Evolutionary conservation across 2,113 vertebrate species (phyloP).

Genomic region (Rhea americana): DNA sequence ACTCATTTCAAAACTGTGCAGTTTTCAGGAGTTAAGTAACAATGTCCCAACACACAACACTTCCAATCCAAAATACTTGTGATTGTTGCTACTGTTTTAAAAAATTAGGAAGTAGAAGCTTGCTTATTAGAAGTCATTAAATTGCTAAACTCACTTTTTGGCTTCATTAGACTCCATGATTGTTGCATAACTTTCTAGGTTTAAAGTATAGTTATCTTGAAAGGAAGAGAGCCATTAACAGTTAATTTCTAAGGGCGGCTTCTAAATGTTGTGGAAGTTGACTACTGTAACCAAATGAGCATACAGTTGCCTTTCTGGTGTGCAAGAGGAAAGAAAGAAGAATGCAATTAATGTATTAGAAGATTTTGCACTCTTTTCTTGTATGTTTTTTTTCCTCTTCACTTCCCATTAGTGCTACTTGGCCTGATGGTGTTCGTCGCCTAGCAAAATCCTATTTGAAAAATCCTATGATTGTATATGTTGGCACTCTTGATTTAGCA

Average conservation of each 20-base stretch:
- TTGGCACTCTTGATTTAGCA: conserved; percentile 92
- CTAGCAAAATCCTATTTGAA: conserved; percentile 91
- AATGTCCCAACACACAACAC: background rate
- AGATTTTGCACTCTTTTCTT: background rate
- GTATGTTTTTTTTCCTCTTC: background rate
- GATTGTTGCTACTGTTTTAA: background rate
- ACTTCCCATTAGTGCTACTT: conserved; percentile 86
- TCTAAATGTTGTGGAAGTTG: background rate
- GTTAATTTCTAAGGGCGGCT: background rate
- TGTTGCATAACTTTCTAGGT: background rate
- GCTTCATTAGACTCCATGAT: background rate
- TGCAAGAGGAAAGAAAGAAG: background rate
- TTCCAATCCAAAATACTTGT: background rate
- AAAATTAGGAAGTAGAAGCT: background rate
- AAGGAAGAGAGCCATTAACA: background rate
- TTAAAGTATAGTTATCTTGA: background rate
- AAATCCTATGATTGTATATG: conserved; percentile 94
- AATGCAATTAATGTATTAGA: background rate
- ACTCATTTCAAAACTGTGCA: background rate
- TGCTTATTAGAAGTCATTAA: background rate
- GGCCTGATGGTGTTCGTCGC: conserved; percentile 90
- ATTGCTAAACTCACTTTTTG: background rate
- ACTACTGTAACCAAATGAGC: background rate
- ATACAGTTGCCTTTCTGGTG: background rate
- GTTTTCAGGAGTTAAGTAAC: background rate